Percentiles rank a stretch among this genome's conserved stretches.
These are phyloP conservation scores for Zaprionus bogoriensis DNA, from an alignment of 2,888 invertebrate genomes.

Conservation along the genomic window DNA sequence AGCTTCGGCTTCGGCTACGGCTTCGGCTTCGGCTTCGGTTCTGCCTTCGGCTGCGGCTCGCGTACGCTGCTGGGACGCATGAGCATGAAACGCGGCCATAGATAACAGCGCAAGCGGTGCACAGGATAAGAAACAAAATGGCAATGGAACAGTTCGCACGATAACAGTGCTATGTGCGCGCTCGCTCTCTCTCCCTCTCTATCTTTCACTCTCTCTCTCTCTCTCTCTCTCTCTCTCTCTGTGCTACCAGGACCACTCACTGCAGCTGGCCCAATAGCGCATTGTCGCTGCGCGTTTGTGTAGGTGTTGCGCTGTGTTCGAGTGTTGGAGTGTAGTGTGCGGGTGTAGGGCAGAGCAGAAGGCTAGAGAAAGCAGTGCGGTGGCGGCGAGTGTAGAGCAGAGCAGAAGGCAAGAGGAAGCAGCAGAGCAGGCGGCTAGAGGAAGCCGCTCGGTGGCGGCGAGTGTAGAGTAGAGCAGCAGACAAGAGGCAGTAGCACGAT, in stretches of 20 bases:
- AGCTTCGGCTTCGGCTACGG: no score
- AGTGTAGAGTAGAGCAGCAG: no score
- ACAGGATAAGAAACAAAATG: slow-evolving; percentile 68
- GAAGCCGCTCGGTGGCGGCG: background rate
- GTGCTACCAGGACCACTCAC: slow-evolving; percentile 9
- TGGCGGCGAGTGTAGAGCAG: background rate
- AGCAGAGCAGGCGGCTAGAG: background rate
- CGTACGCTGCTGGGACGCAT: slow-evolving; percentile 34
- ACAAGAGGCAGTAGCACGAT: no score
- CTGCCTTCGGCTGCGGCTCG: background rate
- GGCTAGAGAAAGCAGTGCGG: no score
- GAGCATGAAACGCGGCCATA: slow-evolving; percentile 42
- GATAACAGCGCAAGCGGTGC: slow-evolving; percentile 51
- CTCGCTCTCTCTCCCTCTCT: background rate
- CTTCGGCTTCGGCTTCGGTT: no score
- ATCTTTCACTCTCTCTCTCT: background rate
- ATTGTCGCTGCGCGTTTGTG: slow-evolving; percentile 10
- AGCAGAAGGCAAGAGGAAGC: no score
- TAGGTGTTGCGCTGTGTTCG: background rate
- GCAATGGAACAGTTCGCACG: slow-evolving; percentile 55
- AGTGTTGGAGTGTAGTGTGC: background rate
- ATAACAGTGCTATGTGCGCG: slow-evolving; percentile 49
- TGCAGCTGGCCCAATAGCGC: slow-evolving; percentile 53
- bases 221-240: background rate
- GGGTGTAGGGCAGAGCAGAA: background rate